Evolutionary conservation across 2,888 invertebrate genomes (phyloP).

Genomic region (Coelopa pilipes): DNA sequence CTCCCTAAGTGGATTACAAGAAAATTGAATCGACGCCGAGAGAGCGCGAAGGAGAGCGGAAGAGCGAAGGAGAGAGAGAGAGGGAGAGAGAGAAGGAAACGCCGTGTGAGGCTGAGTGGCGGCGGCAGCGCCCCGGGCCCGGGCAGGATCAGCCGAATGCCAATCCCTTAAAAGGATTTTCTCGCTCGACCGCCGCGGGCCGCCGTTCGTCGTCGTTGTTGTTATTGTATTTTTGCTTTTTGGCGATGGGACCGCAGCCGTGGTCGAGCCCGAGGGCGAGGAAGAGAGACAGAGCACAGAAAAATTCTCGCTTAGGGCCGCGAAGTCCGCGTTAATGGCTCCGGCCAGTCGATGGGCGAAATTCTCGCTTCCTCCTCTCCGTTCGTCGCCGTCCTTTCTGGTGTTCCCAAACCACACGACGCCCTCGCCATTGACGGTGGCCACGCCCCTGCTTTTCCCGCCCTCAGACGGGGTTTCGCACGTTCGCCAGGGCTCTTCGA

Average conservation of each 20-base stretch:
- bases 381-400: neutral
- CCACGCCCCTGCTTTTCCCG: neutral
- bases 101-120: too few relatives aligned
- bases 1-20: constrained; percentile 36
- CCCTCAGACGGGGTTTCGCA: too few relatives aligned
- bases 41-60: neutral
- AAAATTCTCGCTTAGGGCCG: neutral
- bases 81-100: too few relatives aligned
- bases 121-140: neutral
- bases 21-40: constrained; percentile 24
- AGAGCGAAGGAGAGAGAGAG: neutral
- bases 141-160: constrained; percentile 27
- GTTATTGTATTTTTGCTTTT: constrained; percentile 3
- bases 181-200: neutral
- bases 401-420: too few relatives aligned
- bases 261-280: constrained; percentile 35
- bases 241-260: constrained; percentile 34
- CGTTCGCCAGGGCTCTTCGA: too few relatives aligned
- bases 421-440: neutral
- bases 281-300: neutral
- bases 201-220: neutral
- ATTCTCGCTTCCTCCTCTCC: neutral
- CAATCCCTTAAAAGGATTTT: constrained; percentile 25
- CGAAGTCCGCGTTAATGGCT: neutral
- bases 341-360: neutral